phyloP scores from a whole-genome alignment of 2,888 invertebrate species.

The Monoplex corrugatus region DNA sequence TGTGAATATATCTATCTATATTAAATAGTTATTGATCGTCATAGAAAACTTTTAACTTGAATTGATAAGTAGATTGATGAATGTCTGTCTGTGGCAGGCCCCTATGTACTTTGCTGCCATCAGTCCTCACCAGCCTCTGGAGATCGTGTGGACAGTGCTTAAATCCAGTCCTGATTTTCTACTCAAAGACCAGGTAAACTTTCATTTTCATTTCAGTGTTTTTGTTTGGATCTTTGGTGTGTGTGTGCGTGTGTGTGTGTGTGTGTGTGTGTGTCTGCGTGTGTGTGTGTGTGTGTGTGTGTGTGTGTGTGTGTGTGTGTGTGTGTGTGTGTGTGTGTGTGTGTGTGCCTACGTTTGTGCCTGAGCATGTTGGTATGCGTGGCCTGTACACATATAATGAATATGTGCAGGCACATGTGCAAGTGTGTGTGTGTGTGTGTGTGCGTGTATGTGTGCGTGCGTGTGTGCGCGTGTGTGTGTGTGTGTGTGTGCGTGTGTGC shows the following conservation, averaged over 20 bases:
- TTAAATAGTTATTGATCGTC: too few species aligned
- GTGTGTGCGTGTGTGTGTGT: background rate
- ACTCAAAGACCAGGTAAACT: constrained; percentile 72
- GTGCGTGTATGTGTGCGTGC: too few species aligned
- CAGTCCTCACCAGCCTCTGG: constrained; percentile 60
- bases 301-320: background rate
- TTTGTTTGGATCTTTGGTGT: background rate
- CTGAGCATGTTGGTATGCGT: background rate
- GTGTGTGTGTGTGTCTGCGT: background rate
- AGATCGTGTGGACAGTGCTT: constrained; percentile 70
- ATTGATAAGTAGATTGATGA: too few species aligned
- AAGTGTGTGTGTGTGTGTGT: too few species aligned
- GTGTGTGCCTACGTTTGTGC: background rate
- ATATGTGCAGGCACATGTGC: too few species aligned
- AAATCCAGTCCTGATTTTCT: constrained; percentile 67
- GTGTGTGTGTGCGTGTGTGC: too few species aligned
- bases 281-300: background rate
- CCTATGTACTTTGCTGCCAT: constrained; percentile 75
- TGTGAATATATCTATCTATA: too few species aligned
- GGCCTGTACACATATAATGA: too few species aligned
- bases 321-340: background rate
- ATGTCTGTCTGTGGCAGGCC: constrained; percentile 64
- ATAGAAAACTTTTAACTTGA: too few species aligned
- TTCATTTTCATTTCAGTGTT: background rate
- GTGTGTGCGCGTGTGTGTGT: too few species aligned